Evolutionary conservation across 2,888 invertebrate genomes (phyloP).

Genomic region (Apomyelois bistriatella): DNA sequence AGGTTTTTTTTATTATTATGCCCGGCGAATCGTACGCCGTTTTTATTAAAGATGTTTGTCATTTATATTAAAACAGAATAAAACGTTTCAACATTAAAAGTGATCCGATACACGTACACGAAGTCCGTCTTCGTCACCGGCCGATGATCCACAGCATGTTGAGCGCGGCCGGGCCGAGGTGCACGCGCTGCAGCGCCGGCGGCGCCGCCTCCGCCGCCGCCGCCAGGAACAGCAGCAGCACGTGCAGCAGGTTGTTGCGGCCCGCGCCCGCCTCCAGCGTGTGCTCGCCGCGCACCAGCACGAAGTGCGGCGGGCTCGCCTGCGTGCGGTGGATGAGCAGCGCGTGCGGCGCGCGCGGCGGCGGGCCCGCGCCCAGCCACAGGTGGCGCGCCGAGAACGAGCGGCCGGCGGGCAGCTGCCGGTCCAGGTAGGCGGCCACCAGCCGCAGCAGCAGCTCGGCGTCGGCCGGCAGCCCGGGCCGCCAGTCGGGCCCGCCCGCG

Average conservation of each 20-base stretch:
- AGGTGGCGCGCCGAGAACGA: slow-evolving; percentile 26
- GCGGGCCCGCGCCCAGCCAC: slow-evolving; percentile 53
- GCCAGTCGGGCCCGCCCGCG: slow-evolving; percentile 90
- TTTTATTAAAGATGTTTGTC: no score
- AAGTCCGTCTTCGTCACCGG: no score
- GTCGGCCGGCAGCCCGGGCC: slow-evolving; percentile 91
- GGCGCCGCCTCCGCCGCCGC: slow-evolving; percentile 84
- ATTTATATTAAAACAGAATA: no score
- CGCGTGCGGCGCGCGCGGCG: slow-evolving; percentile 77
- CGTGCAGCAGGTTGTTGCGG: slow-evolving; percentile 93
- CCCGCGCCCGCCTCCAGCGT: slow-evolving; percentile 65
- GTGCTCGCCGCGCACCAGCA: slow-evolving; percentile 80
- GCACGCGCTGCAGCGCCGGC: slow-evolving; percentile 59
- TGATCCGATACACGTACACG: no score
- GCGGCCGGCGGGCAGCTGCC: slow-evolving; percentile 80
- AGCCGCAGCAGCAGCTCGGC: slow-evolving; percentile 92
- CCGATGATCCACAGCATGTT: slow-evolving; percentile 92
- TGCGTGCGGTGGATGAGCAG: slow-evolving; percentile 80
- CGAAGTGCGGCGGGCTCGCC: slow-evolving; percentile 84
- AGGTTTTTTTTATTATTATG: no score
- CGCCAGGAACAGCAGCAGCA: slow-evolving; percentile 90
- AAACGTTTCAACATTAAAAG: no score
- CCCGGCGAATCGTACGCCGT: no score
- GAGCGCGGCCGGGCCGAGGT: slow-evolving; percentile 72
- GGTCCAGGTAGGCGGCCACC: slow-evolving; percentile 92